These are phyloP conservation scores for Alethe diademata DNA, from an alignment of 2,113 vertebrate species.

Conservation along the genomic window DNA sequence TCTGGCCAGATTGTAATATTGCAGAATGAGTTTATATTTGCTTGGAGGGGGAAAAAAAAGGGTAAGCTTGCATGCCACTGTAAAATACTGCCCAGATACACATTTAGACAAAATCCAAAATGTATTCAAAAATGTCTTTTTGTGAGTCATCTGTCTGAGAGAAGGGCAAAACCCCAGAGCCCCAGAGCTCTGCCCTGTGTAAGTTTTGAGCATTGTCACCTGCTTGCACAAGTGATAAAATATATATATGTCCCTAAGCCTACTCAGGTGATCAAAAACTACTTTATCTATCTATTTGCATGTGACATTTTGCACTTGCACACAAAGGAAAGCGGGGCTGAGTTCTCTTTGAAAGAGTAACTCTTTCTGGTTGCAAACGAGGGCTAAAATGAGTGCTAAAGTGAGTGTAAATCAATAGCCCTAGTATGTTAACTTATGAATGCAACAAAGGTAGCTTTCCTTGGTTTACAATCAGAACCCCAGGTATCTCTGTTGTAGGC, in stretches of 20 bases:
- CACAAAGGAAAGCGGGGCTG: not conserved
- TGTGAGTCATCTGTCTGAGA: not conserved
- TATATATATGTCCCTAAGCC: not conserved
- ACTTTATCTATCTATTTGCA: not conserved
- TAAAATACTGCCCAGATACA: not conserved
- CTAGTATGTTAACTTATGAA: not conserved
- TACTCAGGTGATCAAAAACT: not conserved
- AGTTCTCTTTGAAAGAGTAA: not conserved
- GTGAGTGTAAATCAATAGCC: not conserved
- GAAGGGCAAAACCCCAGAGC: not conserved
- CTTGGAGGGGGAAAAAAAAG: fast-evolving
- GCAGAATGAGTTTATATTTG: not conserved
- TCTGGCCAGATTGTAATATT: not conserved
- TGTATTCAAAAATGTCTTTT: not conserved
- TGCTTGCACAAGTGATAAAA: not conserved
- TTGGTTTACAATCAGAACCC: not conserved
- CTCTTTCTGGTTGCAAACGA: not conserved
- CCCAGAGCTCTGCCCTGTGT: not conserved
- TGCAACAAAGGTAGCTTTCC: not conserved
- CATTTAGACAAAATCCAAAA: not conserved
- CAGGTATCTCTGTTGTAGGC: not conserved
- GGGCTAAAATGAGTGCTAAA: not conserved
- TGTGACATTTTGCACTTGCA: not conserved
- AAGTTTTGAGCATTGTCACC: not conserved
- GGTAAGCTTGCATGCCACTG: not conserved